These are phyloP conservation scores for Autographa gamma DNA, from an alignment of 2,888 invertebrate genomes.

Conservation along the genomic window DNA sequence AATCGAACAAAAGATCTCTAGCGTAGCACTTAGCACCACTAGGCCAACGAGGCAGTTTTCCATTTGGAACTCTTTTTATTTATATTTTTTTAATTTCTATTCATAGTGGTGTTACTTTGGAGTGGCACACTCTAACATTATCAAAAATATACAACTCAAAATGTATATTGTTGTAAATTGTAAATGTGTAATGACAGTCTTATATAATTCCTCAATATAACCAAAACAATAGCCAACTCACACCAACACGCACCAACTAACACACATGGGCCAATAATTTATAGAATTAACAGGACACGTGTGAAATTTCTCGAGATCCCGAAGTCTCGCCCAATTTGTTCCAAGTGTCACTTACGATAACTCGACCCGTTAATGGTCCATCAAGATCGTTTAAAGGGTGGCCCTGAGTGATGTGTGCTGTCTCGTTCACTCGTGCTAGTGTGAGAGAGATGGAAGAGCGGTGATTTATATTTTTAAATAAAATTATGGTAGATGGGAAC, in stretches of 20 bases:
- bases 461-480: constrained; percentile 34
- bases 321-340: constrained; percentile 67
- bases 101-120: too few species aligned
- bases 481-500: constrained; percentile 14
- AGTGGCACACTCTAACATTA: too few species aligned
- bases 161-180: too few species aligned
- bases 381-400: constrained; percentile 67
- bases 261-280: constrained; percentile 36
- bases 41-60: too few species aligned
- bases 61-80: too few species aligned
- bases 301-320: constrained; percentile 42
- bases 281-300: constrained; percentile 38
- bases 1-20: too few species aligned
- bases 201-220: too few species aligned
- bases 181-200: too few species aligned
- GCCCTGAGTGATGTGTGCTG: constrained; percentile 41
- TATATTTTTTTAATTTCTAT: too few species aligned
- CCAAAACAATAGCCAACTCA: background rate
- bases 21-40: too few species aligned
- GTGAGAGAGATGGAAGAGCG: constrained; percentile 10
- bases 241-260: background rate
- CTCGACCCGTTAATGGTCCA: constrained; percentile 71
- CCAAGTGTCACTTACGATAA: constrained; percentile 73
- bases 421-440: constrained; percentile 40
- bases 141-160: too few species aligned